Evolutionary conservation across 2,888 invertebrate species (phyloP), one percentile per base, ranked within the genome.

Genomic region (Lasioglossum leucozonium): DNA sequence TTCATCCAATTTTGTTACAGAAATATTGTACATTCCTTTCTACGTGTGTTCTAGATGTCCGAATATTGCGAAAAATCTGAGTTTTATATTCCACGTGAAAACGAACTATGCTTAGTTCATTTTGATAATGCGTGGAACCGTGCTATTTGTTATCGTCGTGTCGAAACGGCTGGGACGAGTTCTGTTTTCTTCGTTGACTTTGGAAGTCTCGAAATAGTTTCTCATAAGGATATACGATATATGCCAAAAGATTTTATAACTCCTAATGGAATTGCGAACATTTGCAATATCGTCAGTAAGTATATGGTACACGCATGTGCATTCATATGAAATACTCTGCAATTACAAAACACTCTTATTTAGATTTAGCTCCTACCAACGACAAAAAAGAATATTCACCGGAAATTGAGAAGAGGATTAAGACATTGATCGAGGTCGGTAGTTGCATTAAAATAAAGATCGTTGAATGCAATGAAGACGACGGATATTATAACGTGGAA

Each of bases 31-130:
- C 13, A 62, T 62, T 62, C 6, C 30, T 62, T 30, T 62, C 16
- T 18, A 3, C 26, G 34, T 62, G n/a, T 44, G n/a, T 85, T 86
- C 34, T 76, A 94, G 93, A 90, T 94, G 0, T 44, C 86, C 16
- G 81, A 92, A 22, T 95, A 95, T 75, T 93, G 94, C 22, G 79
- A 89, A 16, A 77, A 82, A 2, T 86, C 85, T 2, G 79, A 89
- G 0, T 82, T 92, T 51, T 95, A 95, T 42, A 94, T 95, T 77
- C 95, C 95, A 6, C 88, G 94, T 22, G 72, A 80, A 0, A 47
- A 87, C 2, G 95, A 95, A 80, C 90, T 95, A 0, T 95, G 95
- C 65, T 81, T 95, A 1, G 95, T 93, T 16, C 82, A 90, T 6
- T 94, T 87, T 51, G 84, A 92, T 0, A 90, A 73, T 30, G 67